Evolutionary conservation across 2,113 vertebrate species (phyloP), one percentile per base, ranked within the genome.

Genomic region (Leucosticte australis): DNA sequence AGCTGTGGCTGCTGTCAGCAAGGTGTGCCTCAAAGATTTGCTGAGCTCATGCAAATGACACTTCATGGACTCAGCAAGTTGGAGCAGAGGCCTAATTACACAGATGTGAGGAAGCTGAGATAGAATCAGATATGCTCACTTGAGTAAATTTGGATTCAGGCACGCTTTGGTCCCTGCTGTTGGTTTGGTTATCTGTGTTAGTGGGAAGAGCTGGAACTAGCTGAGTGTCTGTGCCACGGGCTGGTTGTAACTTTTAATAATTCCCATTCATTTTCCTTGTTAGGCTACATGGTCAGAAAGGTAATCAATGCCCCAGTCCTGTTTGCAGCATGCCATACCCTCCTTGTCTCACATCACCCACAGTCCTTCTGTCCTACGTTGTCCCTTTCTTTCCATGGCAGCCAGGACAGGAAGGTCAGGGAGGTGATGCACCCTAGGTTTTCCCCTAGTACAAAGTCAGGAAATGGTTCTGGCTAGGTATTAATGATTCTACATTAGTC

Each of bases 141-240:
- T 39, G 2, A n/a, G 42, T 27, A 16, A 63, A 3, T 70, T 81
- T 64, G n/a, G 35, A 47, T 63, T 41, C 71, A 47, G 82, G 42
- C 57, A 62, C 0, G 0, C 8, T 50, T 70, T 47, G 68, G 21
- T 62, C 44, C 14, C 49, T 57, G 59, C 30, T 86, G 5, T 1
- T 44, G 49, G 9, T 53, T 35, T 44, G 59, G 1, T 52, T 41
- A 30, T 60, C 21, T 27, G 2, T 68, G 13, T 28, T 56, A 13
- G 23, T 63, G 19, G 50, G 64, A 83, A 55, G 15, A 65, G 23
- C 13, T 30, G 62, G 13, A 30, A 30, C 15, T 33, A 1, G 37
- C 57, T 33, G 33, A 39, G n/a, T 73, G n/a, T 39, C 26, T 0
- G 1, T 69, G 65, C 23, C 27, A 21, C 0, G 0, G 39, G 8